These are phyloP conservation scores for Leucozona laternaria DNA, from an alignment of 2,888 invertebrate species.

Conservation along the genomic window DNA sequence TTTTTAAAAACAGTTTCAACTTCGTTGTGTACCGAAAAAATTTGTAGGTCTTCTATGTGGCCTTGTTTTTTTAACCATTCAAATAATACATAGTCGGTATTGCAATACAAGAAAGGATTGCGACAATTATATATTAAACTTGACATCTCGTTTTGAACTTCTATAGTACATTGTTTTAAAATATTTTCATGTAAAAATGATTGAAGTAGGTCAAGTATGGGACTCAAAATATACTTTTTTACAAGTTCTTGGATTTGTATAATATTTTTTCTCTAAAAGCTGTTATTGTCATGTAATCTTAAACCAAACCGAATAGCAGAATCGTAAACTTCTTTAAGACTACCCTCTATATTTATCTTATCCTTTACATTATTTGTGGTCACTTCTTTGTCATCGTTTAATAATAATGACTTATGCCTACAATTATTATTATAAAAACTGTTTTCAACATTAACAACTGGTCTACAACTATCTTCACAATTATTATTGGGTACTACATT, in stretches of 20 bases:
- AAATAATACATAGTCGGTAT: too few species aligned
- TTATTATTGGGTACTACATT: not conserved
- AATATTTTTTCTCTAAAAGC: not conserved
- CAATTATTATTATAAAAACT: not conserved
- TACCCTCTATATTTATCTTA: not conserved
- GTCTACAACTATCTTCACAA: not conserved
- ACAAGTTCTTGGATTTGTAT: not conserved
- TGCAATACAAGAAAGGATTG: too few species aligned
- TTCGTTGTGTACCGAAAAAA: too few species aligned
- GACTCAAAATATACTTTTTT: too few species aligned
- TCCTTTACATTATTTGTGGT: not conserved
- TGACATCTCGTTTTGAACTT: too few species aligned
- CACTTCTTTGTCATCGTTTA: not conserved
- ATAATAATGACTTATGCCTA: not conserved
- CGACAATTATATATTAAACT: too few species aligned
- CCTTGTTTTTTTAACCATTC: too few species aligned
- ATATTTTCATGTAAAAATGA: not conserved
- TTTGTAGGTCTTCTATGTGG: too few species aligned
- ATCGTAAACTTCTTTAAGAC: not conserved
- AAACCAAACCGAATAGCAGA: not conserved
- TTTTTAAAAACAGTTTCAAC: too few species aligned
- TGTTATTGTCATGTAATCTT: not conserved
- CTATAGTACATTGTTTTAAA: conserved; percentile 11
- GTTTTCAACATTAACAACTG: not conserved
- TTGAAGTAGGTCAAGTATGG: too few species aligned